phyloP scores from a whole-genome alignment of 2,113 vertebrate species.

The Electrona antarctica region DNA sequence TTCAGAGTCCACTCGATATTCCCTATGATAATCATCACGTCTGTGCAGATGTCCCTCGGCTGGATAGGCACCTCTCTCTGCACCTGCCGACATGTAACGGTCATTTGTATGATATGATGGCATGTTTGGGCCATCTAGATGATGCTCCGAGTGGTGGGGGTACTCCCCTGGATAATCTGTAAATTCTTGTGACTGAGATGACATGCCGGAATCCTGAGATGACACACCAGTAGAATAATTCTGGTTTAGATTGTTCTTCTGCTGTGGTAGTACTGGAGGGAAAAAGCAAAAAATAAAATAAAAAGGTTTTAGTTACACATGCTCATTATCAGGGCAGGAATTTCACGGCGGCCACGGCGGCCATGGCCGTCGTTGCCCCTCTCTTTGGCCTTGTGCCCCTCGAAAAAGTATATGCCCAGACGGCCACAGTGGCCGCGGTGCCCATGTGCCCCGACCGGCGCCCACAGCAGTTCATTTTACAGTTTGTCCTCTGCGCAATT shows the following conservation, averaged over 20 bases:
- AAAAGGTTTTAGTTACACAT: background rate
- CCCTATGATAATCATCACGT: slow-evolving; percentile 16
- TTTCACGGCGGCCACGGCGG: too few species aligned
- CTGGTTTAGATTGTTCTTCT: slow-evolving; percentile 8
- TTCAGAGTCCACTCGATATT: slow-evolving; percentile 24
- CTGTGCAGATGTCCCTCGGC: background rate
- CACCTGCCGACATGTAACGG: slow-evolving; percentile 4
- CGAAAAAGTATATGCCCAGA: too few species aligned
- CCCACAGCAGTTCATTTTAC: too few species aligned
- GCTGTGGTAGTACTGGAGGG: slow-evolving; percentile 40
- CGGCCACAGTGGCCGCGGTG: too few species aligned
- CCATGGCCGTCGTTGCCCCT: slow-evolving; percentile 11
- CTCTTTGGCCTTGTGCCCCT: too few species aligned
- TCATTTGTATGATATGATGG: slow-evolving; percentile 14
- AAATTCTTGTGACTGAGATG: slow-evolving; percentile 3
- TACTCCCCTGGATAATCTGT: slow-evolving; percentile 7
- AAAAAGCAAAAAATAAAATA: background rate
- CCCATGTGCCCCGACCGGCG: too few species aligned
- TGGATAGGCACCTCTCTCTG: background rate
- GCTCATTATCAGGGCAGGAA: too few species aligned
- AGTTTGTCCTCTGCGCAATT: too few species aligned
- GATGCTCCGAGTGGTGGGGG: background rate
- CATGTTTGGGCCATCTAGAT: background rate
- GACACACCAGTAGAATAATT: background rate
- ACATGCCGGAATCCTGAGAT: background rate